Evolutionary conservation across 2,113 vertebrate genomes (phyloP).

Genomic region (Acrocephalus kingi): DNA sequence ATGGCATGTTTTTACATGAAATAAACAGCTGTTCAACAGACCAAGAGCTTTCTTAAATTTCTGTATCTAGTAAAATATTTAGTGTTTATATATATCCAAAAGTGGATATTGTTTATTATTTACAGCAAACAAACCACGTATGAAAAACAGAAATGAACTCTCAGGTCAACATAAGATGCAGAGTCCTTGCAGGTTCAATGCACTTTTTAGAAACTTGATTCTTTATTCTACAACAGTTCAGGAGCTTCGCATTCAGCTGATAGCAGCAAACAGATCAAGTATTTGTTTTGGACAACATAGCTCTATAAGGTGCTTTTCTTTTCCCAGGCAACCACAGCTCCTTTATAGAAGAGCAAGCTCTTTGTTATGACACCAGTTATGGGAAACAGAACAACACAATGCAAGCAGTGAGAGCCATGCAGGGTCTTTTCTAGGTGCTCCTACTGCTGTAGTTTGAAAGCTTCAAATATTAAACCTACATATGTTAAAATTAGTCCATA

Average conservation of each 20-base stretch:
- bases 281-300: neutral
- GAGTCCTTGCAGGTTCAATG: neutral
- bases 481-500: neutral
- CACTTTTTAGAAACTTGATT: neutral
- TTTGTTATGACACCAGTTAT: neutral
- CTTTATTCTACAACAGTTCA: neutral
- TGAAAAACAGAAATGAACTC: neutral
- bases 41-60: neutral
- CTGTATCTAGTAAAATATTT: neutral
- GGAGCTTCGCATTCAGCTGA: neutral
- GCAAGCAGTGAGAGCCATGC: neutral
- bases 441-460: neutral
- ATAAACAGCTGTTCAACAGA: neutral
- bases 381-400: neutral
- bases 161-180: neutral
- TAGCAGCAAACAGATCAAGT: neutral
- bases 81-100: neutral
- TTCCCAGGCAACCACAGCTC: neutral
- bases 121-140: neutral
- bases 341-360: neutral
- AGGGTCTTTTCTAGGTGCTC: neutral
- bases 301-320: neutral
- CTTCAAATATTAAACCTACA: neutral
- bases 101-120: neutral
- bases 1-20: neutral